Percentiles rank a stretch among this genome's conserved stretches.
These are phyloP conservation scores for Cynopterus brachyotis DNA, from an alignment of 2,113 vertebrate species.

Conservation along the genomic window DNA sequence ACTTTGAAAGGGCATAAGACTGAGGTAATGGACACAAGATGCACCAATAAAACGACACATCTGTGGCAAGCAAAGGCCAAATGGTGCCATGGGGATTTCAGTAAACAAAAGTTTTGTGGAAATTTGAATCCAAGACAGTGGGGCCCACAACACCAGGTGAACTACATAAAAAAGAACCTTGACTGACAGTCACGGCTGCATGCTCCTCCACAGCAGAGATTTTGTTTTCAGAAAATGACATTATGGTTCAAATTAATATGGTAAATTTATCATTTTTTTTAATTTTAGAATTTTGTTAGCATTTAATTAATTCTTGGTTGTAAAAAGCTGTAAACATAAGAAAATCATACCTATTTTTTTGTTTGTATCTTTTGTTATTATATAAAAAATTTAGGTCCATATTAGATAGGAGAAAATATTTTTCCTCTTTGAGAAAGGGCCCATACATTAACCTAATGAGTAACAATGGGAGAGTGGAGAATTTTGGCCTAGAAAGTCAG, in stretches of 20 bases:
- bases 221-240: background rate
- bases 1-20: background rate
- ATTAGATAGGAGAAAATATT: background rate
- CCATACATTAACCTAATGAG: background rate
- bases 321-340: background rate
- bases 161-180: accelerated
- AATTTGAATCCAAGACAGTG: background rate
- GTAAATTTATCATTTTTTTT: background rate
- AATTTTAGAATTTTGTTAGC: background rate
- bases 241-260: background rate
- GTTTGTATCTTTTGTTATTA: background rate
- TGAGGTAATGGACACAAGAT: background rate
- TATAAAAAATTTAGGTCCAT: background rate
- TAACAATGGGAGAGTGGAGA: background rate
- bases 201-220: accelerated
- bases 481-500: background rate
- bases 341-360: background rate
- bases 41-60: background rate
- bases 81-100: background rate
- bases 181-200: accelerated
- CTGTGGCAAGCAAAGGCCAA: background rate
- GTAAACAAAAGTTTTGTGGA: background rate
- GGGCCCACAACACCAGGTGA: accelerated
- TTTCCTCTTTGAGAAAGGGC: background rate
- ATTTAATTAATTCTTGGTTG: background rate